These are phyloP conservation scores for Echinarachnius parma DNA, from an alignment of 53 echinoderm and acorn worm genomes.

Conservation along the genomic window DNA sequence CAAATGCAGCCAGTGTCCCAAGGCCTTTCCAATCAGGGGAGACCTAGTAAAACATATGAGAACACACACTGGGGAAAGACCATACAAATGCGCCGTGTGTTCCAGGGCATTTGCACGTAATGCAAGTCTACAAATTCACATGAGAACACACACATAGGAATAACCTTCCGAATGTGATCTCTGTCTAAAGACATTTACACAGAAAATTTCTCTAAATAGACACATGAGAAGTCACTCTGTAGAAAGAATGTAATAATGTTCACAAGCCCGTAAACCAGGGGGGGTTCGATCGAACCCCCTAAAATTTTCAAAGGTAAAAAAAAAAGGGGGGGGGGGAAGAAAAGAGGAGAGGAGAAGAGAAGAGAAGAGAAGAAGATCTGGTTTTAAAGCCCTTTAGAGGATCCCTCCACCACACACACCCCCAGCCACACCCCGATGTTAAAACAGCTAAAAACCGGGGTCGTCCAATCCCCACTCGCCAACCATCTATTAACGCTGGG, in stretches of 20 bases:
- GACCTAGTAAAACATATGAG: background rate
- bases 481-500: too few relatives aligned
- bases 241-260: background rate
- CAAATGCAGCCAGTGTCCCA: background rate
- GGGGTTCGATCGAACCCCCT: too few relatives aligned
- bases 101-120: background rate
- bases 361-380: too few relatives aligned
- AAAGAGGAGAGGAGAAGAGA: too few relatives aligned
- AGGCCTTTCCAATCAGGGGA: background rate
- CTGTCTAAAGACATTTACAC: background rate
- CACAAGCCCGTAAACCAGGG: too few relatives aligned
- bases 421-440: too few relatives aligned
- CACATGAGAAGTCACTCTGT: slow-evolving; percentile 6
- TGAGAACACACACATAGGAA: slow-evolving; percentile 3
- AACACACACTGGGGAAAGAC: background rate
- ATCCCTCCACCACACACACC: too few relatives aligned
- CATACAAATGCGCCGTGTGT: background rate
- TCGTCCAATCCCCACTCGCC: too few relatives aligned
- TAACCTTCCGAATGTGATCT: background rate
- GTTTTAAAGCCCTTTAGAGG: too few relatives aligned
- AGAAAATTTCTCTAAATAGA: background rate
- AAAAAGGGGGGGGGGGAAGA: too few relatives aligned
- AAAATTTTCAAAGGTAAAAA: too few relatives aligned
- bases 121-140: background rate
- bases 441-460: too few relatives aligned